A percentile compares a stretch with the other conserved stretches of the same genome.
phyloP scores from a whole-genome alignment of 2,888 invertebrate species.

The Synergus gifuensis region DNA sequence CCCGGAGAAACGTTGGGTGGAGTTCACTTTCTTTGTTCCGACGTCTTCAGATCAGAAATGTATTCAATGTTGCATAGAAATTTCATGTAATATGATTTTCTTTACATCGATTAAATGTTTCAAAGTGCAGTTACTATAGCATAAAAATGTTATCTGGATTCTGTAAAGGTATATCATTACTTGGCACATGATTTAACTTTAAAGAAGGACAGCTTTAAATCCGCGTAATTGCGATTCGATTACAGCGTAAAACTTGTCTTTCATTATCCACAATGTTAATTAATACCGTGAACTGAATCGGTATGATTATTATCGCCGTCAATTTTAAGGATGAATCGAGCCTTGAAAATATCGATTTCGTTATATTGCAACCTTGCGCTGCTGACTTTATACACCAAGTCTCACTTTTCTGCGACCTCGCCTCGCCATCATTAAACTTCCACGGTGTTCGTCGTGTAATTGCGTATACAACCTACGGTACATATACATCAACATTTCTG shows the following conservation, averaged over 20 bases:
- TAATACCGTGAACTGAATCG: conserved; percentile 13
- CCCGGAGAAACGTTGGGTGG: conserved; percentile 24
- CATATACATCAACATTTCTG: background rate
- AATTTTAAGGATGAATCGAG: conserved; percentile 36
- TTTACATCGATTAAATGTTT: too few species aligned
- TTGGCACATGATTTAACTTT: background rate
- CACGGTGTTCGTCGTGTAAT: conserved; percentile 51
- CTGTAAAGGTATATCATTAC: background rate
- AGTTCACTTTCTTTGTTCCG: conserved; percentile 21
- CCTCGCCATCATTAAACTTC: conserved; percentile 53
- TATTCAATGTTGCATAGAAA: background rate
- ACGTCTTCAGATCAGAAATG: background rate
- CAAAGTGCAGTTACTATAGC: too few species aligned
- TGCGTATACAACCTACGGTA: conserved; percentile 43
- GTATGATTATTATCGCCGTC: conserved; percentile 36
- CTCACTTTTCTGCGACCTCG: conserved; percentile 44
- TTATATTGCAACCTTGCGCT: conserved; percentile 41
- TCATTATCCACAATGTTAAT: conserved; percentile 34
- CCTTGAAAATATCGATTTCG: conserved; percentile 42
- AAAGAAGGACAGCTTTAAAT: background rate
- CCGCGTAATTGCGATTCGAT: conserved; percentile 12
- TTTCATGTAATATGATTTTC: background rate
- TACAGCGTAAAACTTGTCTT: conserved; percentile 22
- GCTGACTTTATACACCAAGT: conserved; percentile 40
- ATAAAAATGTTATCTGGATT: background rate